phyloP scores from a whole-genome alignment of 2,888 invertebrate genomes.

The Mantis religiosa region DNA sequence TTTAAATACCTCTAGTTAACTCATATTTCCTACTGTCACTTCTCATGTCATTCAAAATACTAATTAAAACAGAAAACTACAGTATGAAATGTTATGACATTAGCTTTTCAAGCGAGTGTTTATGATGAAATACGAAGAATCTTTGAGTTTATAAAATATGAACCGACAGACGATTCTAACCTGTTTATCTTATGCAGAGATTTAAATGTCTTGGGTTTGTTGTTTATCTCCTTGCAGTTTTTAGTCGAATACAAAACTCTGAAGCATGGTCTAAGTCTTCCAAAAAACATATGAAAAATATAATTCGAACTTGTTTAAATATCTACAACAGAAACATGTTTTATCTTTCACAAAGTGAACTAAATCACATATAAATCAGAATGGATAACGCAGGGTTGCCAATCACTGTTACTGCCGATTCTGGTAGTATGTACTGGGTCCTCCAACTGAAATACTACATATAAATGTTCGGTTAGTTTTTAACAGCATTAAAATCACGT shows the following conservation, averaged over 20 bases:
- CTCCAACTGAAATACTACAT: no score
- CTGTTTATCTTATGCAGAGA: not conserved
- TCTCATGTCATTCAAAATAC: not conserved
- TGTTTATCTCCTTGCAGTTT: not conserved
- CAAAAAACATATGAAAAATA: not conserved
- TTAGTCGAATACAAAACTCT: conserved; percentile 3
- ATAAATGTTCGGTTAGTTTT: no score
- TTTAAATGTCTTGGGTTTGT: not conserved
- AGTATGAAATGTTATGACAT: no score
- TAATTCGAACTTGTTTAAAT: not conserved
- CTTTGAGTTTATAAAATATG: not conserved
- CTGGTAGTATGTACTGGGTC: no score
- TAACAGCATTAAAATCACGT: no score
- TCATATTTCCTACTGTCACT: not conserved
- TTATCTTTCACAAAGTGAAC: not conserved
- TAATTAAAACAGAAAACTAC: not conserved
- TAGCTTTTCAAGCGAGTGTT: not conserved
- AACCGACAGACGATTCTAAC: not conserved
- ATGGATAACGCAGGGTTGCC: not conserved
- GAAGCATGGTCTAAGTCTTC: not conserved
- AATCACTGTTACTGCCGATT: no score
- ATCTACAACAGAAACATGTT: not conserved
- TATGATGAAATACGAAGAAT: not conserved
- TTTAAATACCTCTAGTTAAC: no score
- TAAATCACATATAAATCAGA: no score